Evolutionary conservation across 2,888 invertebrate genomes (phyloP).

Genomic region (Ochropacha duplaris): DNA sequence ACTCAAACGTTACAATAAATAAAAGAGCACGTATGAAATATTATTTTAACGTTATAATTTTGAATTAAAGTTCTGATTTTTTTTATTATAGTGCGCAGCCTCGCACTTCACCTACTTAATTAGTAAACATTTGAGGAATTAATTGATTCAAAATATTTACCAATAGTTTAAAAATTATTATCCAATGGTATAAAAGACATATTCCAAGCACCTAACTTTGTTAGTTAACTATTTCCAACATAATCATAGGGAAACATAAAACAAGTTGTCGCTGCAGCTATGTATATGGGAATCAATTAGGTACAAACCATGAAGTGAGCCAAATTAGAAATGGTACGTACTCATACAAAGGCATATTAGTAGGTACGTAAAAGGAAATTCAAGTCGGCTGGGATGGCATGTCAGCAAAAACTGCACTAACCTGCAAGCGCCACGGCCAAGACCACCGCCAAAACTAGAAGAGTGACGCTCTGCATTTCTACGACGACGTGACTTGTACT

Average conservation of each 20-base stretch:
- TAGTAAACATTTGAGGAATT: no score
- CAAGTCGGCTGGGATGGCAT: constrained; percentile 33
- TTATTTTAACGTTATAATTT: no score
- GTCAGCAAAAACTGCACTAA: constrained; percentile 75
- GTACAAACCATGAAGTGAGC: constrained; percentile 17
- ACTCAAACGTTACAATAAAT: no score
- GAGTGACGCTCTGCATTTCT: constrained; percentile 59
- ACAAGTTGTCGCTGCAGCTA: not conserved
- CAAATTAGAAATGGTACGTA: constrained; percentile 42
- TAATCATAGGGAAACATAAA: not conserved
- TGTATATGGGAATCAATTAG: constrained; percentile 6
- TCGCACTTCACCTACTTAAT: no score
- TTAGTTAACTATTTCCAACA: not conserved
- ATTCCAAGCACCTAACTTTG: not conserved
- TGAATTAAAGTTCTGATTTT: no score
- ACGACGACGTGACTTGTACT: constrained; percentile 52
- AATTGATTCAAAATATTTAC: not conserved
- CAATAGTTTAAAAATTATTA: no score
- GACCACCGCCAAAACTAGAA: constrained; percentile 62
- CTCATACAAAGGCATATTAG: constrained; percentile 35
- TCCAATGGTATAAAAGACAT: no score
- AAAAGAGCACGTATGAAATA: no score
- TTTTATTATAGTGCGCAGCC: no score
- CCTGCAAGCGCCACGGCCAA: constrained; percentile 71
- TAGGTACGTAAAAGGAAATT: constrained; percentile 45